Conservation (phyloP, 2,113 vertebrate species). For the Platichthys flesus region DNA sequence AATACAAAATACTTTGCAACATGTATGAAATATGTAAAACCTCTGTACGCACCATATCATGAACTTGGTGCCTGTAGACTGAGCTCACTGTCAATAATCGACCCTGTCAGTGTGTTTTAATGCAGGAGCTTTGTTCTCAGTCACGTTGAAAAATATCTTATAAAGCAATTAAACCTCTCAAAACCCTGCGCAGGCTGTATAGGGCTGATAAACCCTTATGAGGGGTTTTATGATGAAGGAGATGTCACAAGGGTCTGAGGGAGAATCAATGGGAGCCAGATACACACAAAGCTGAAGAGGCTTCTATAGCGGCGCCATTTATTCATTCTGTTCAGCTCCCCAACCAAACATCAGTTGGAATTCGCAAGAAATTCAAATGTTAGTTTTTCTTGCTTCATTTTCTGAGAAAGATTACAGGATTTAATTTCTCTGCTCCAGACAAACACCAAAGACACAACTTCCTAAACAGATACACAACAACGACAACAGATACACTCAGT, state of each 20-base stretch:
- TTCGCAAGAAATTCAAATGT: background rate
- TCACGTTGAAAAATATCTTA: background rate
- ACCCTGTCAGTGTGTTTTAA: background rate
- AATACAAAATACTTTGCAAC: background rate
- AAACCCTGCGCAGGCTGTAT: background rate
- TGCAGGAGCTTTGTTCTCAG: background rate
- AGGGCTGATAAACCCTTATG: background rate
- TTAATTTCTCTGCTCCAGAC: background rate
- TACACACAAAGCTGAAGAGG: background rate
- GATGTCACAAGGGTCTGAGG: background rate
- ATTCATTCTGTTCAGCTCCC: background rate
- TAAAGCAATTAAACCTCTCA: background rate
- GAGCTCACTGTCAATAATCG: background rate
- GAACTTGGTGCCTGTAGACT: background rate
- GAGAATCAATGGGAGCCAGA: background rate
- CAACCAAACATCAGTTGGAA: background rate
- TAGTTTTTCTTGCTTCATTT: background rate
- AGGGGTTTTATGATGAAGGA: slow-evolving; percentile 22
- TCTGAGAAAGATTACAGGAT: background rate
- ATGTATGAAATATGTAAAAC: background rate
- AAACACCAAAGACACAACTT: background rate
- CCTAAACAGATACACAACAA: background rate
- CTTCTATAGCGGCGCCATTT: background rate
- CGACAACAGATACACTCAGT: too few species aligned
- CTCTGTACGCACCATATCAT: background rate